A percentile compares a stretch with the other conserved stretches of the same genome.
phyloP scores from a whole-genome alignment of 2,888 invertebrate species.

The Andrena trimmerana region DNA sequence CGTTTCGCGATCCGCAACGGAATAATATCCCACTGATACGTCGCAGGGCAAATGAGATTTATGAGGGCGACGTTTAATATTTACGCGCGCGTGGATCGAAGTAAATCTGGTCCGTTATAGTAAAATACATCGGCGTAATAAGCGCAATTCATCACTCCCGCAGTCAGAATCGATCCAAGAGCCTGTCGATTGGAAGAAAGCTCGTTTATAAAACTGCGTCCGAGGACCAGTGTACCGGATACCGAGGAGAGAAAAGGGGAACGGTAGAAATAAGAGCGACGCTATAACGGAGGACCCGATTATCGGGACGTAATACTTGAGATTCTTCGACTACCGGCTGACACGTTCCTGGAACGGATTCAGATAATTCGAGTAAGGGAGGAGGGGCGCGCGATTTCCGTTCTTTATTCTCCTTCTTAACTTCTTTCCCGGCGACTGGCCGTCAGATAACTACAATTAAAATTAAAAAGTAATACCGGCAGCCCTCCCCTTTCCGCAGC shows the following conservation, averaged over 20 bases:
- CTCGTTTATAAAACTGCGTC: constrained; percentile 30
- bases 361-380: constrained; percentile 35
- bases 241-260: not conserved
- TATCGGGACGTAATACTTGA: constrained; percentile 18
- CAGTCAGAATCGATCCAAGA: constrained; percentile 31
- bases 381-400: constrained; percentile 40
- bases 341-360: constrained; percentile 23
- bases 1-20: constrained; percentile 21
- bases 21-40: constrained; percentile 44
- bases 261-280: not conserved
- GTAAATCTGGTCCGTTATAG: constrained; percentile 42
- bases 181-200: constrained; percentile 26
- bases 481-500: constrained; percentile 30
- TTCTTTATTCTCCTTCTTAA: constrained; percentile 35
- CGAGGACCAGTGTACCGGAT: not conserved
- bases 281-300: constrained; percentile 9
- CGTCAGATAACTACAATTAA: constrained; percentile 67
- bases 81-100: constrained; percentile 45
- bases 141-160: constrained; percentile 50
- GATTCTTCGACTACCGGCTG: constrained; percentile 1
- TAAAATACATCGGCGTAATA: constrained; percentile 46
- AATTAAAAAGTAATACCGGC: constrained; percentile 71
- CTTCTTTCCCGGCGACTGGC: constrained; percentile 9
- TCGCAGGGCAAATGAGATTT: constrained; percentile 55
- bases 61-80: constrained; percentile 48